These are phyloP conservation scores for Sitta europaea DNA, from an alignment of 2,113 vertebrate genomes.

Conservation along the genomic window DNA sequence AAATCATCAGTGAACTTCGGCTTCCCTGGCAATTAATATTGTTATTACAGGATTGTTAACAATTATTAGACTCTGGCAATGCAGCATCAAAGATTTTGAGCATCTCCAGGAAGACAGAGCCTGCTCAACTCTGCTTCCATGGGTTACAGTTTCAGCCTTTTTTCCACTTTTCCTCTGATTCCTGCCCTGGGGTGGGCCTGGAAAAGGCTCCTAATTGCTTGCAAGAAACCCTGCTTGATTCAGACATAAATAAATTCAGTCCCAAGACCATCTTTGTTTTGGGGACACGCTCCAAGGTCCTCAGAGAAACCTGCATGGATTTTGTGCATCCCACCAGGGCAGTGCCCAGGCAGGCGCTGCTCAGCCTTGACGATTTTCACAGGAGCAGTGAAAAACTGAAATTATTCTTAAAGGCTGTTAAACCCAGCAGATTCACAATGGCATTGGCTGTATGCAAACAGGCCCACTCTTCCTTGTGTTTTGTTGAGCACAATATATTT, in stretches of 20 bases:
- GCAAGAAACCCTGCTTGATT: background rate
- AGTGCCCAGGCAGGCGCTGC: background rate
- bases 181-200: fast-evolving
- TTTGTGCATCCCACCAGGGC: background rate
- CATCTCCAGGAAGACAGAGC: background rate
- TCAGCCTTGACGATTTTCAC: background rate
- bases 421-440: background rate
- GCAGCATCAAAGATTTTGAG: background rate
- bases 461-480: background rate
- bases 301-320: background rate
- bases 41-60: constrained; percentile 14
- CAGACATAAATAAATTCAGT: background rate
- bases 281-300: background rate
- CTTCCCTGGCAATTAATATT: background rate
- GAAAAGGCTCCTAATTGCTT: background rate
- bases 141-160: background rate
- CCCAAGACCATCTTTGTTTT: background rate
- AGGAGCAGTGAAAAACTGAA: fast-evolving
- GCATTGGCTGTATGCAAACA: background rate
- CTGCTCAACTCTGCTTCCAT: fast-evolving
- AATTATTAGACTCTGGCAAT: constrained; percentile 17
- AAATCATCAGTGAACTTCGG: background rate
- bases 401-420: background rate
- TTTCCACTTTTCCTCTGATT: background rate
- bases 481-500: constrained; percentile 28